phyloP scores from a whole-genome alignment of 2,113 vertebrate genomes.

The Otocyon megalotis region DNA sequence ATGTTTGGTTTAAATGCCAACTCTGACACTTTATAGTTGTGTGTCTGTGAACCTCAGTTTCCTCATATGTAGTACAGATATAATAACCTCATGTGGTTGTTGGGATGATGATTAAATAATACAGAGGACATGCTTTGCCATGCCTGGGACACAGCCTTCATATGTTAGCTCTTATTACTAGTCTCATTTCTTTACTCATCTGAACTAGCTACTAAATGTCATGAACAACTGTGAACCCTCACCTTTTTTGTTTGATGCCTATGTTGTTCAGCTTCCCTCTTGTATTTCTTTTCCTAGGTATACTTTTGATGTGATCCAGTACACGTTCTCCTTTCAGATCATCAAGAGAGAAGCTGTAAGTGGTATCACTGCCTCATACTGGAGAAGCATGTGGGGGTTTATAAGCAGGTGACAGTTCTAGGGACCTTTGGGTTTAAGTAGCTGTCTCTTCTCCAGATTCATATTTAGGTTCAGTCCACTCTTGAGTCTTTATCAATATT shows the following conservation, averaged over 20 bases:
- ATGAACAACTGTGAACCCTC: background rate
- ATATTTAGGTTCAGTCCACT: background rate
- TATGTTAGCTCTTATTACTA: background rate
- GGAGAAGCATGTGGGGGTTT: slow-evolving; percentile 92
- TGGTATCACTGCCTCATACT: slow-evolving; percentile 89
- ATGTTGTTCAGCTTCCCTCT: background rate
- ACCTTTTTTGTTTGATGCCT: background rate
- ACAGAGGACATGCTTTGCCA: background rate
- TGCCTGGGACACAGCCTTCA: background rate
- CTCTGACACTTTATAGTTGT: background rate
- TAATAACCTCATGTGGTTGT: background rate
- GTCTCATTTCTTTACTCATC: background rate
- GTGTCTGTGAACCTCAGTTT: slow-evolving; percentile 32
- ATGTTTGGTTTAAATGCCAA: background rate
- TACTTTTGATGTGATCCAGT: slow-evolving; percentile 92
- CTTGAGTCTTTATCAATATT: background rate
- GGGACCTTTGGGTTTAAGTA: background rate
- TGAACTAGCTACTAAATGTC: background rate
- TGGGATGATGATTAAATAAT: background rate
- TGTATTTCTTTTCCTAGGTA: slow-evolving; percentile 85
- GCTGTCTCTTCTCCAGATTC: background rate
- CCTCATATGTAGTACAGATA: background rate
- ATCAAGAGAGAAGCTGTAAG: slow-evolving; percentile 92
- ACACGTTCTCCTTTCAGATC: slow-evolving; percentile 93
- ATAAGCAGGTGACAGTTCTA: slow-evolving; percentile 88